These are phyloP conservation scores for Myzus persicae DNA, from an alignment of 1,140 invertebrate species.

Conservation along the genomic window DNA sequence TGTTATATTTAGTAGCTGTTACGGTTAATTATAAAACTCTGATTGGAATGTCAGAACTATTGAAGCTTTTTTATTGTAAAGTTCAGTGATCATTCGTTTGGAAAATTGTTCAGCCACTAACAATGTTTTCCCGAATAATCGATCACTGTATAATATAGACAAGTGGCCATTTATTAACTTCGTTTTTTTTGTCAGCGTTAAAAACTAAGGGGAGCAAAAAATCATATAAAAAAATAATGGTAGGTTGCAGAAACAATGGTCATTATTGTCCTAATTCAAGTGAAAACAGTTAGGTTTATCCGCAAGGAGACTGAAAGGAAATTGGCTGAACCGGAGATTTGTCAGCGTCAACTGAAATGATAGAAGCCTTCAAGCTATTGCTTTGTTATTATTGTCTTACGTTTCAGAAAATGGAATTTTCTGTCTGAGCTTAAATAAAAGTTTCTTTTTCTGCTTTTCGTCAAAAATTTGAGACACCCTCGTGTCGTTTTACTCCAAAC, in stretches of 20 bases:
- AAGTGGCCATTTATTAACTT: constrained; percentile 35
- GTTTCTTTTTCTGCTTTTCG: not conserved
- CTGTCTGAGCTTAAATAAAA: constrained; percentile 1
- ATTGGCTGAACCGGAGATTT: constrained; percentile 43
- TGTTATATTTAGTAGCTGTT: not conserved
- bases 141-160: constrained; percentile 2
- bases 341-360: constrained; percentile 47
- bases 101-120: not conserved
- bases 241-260: constrained; percentile 22
- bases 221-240: constrained; percentile 14
- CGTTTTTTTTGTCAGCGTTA: constrained; percentile 4
- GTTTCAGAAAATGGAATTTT: constrained; percentile 26
- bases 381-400: constrained; percentile 30
- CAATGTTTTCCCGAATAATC: not conserved
- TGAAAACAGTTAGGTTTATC: constrained; percentile 29
- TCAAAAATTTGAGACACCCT: not conserved
- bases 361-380: not conserved
- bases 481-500: not conserved
- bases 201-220: not conserved
- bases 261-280: constrained; percentile 27
- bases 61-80: not conserved
- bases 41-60: not conserved
- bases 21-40: constrained; percentile 8
- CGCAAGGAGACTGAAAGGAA: not conserved
- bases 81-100: not conserved